Evolutionary conservation across 2,888 invertebrate species (phyloP).

Genomic region (Leptinotarsa rubiginosa): DNA sequence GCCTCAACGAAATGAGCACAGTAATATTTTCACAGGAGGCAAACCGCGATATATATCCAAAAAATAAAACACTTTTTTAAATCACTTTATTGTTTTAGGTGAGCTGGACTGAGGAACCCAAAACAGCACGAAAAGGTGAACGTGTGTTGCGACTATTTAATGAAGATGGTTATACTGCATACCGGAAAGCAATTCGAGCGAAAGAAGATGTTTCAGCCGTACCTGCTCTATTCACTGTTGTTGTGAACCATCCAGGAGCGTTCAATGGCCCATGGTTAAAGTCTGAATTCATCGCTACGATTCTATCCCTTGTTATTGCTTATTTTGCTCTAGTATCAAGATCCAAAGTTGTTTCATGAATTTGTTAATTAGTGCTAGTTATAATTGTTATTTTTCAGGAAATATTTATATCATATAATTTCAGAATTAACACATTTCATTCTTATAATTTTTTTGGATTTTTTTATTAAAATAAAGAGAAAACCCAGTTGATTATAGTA

Average conservation of each 20-base stretch:
- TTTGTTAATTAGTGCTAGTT: constrained; percentile 25
- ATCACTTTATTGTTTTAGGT: constrained; percentile 70
- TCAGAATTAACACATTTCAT: constrained; percentile 18
- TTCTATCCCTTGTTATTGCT: constrained; percentile 81
- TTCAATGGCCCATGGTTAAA: constrained; percentile 94
- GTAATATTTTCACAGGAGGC: too few relatives aligned
- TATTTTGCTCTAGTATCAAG: constrained; percentile 89
- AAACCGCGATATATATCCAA: too few relatives aligned
- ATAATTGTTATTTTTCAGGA: constrained; percentile 27
- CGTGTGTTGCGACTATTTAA: constrained; percentile 86
- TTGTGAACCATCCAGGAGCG: constrained; percentile 80
- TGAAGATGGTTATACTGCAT: constrained; percentile 90
- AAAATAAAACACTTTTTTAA: too few relatives aligned
- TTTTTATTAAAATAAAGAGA: not conserved
- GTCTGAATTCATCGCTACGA: constrained; percentile 89
- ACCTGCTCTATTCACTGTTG: constrained; percentile 78
- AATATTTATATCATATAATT: constrained; percentile 30
- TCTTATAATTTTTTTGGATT: constrained; percentile 13
- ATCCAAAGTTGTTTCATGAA: constrained; percentile 72
- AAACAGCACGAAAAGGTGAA: constrained; percentile 83
- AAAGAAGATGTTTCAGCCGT: constrained; percentile 77
- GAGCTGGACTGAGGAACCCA: constrained; percentile 92
- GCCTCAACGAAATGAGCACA: too few relatives aligned
- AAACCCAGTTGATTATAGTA: not conserved
- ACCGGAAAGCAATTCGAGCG: constrained; percentile 83